Evolutionary conservation across 2,888 invertebrate species (phyloP).

Genomic region (Tanaodytes sp.): DNA sequence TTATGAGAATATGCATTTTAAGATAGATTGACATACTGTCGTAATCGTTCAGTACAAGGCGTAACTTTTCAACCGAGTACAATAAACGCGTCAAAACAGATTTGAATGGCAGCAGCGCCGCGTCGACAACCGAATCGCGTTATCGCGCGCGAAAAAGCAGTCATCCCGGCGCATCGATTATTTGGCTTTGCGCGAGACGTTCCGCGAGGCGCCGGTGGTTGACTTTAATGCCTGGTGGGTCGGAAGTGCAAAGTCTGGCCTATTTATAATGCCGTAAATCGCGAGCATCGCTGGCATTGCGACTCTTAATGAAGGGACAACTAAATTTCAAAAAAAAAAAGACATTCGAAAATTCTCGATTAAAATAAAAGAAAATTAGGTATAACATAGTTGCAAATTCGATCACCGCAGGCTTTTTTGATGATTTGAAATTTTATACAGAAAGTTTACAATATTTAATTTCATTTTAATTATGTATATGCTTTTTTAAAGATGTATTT

Average conservation of each 20-base stretch:
- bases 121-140: conserved; percentile 26
- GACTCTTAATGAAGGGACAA: conserved; percentile 3
- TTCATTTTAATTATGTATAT: too few relatives aligned
- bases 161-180: conserved; percentile 39
- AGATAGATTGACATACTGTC: too few relatives aligned
- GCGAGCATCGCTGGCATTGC: conserved; percentile 17
- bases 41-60: too few relatives aligned
- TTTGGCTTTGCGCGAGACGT: conserved; percentile 39
- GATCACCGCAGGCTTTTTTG: too few relatives aligned
- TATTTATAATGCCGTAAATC: conserved; percentile 44
- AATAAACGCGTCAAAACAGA: conserved; percentile 27
- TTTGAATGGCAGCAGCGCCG: conserved; percentile 20
- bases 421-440: too few relatives aligned
- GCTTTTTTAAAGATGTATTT: too few relatives aligned
- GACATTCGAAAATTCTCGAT: not conserved
- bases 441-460: too few relatives aligned
- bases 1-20: too few relatives aligned
- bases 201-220: conserved; percentile 40
- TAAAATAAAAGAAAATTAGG: too few relatives aligned
- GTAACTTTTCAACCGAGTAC: too few relatives aligned
- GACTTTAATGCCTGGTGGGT: conserved; percentile 32
- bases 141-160: conserved; percentile 40
- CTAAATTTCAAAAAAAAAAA: too few relatives aligned
- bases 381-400: too few relatives aligned
- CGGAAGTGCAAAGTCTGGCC: conserved; percentile 47